Conservation (phyloP, 2,888 invertebrate genomes). For the Drosophila falleni region DNA sequence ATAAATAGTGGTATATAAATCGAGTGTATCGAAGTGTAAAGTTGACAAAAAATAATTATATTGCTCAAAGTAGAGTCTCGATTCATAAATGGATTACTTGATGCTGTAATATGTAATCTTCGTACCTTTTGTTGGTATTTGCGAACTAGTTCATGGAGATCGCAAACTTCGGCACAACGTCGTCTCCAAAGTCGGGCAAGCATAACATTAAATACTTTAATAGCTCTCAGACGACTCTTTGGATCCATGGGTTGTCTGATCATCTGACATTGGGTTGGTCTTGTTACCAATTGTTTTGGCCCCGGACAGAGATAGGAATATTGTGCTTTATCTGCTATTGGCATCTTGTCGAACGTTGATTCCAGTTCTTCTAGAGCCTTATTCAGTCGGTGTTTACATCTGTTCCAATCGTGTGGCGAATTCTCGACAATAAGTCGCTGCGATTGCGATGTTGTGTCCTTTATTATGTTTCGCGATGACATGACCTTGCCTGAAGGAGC, state of each 20-base stretch:
- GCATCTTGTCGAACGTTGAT: slow-evolving; percentile 26
- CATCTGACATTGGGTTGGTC: neutral
- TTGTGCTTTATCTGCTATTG: slow-evolving; percentile 9
- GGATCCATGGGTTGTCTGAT: slow-evolving; percentile 20
- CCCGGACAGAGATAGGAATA: slow-evolving; percentile 2
- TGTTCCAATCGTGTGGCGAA: slow-evolving; percentile 4
- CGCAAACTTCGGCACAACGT: slow-evolving; percentile 39
- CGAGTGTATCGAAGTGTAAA: no score
- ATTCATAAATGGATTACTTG: no score
- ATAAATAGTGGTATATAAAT: no score
- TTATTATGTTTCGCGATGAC: slow-evolving; percentile 21
- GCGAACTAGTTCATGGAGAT: slow-evolving; percentile 24
- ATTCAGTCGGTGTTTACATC: slow-evolving; percentile 3
- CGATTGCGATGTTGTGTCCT: slow-evolving; percentile 24
- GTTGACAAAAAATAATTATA: no score
- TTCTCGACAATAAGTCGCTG: slow-evolving; percentile 11
- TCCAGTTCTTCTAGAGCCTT: slow-evolving; percentile 14
- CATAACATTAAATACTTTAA: slow-evolving; percentile 40
- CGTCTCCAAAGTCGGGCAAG: slow-evolving; percentile 47
- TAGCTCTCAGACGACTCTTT: slow-evolving; percentile 28
- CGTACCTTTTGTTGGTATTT: slow-evolving; percentile 38
- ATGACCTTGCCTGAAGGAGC: slow-evolving; percentile 32
- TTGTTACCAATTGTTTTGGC: slow-evolving; percentile 3
- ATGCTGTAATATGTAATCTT: neutral
- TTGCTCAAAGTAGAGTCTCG: no score